A percentile compares a stretch with the other conserved stretches of the same genome.
phyloP scores from a whole-genome alignment of 1,140 invertebrate species.

The Drosophila saltans region DNA sequence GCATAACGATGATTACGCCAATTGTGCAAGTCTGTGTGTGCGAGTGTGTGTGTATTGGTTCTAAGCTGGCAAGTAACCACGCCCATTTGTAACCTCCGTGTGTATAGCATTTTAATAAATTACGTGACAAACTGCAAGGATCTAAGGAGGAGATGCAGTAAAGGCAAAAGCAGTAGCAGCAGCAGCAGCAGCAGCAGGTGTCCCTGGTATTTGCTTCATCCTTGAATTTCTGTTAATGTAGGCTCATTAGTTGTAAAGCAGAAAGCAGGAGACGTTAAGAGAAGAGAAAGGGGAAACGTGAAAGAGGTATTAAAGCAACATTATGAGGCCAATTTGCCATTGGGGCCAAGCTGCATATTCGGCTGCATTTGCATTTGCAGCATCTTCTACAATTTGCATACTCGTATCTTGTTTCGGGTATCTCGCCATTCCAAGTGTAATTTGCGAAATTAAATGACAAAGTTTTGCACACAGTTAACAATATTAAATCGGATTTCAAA shows the following conservation, averaged over 20 bases:
- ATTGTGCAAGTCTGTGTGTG: conserved; percentile 47
- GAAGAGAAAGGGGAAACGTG: neutral
- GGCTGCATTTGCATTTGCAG: conserved; percentile 17
- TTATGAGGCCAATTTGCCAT: conserved; percentile 52
- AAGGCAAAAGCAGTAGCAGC: conserved; percentile 3
- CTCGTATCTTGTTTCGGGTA: conserved; percentile 43
- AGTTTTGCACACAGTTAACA: conserved; percentile 80
- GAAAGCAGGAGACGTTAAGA: neutral
- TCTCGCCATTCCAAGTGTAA: conserved; percentile 42
- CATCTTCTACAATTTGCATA: conserved; percentile 65
- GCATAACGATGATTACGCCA: conserved; percentile 77
- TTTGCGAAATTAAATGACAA: conserved; percentile 74
- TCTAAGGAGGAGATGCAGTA: conserved; percentile 30
- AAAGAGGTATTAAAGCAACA: conserved; percentile 63
- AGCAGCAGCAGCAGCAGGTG: conserved; percentile 60
- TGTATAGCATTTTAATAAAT: conserved; percentile 79
- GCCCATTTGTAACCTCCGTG: conserved; percentile 20
- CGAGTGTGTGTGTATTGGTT: conserved; percentile 9
- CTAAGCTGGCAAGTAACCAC: conserved; percentile 14
- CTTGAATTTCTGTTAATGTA: conserved; percentile 74
- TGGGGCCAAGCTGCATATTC: conserved; percentile 14
- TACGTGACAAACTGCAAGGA: conserved; percentile 78
- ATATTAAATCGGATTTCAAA: conserved; percentile 81
- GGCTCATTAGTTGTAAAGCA: conserved; percentile 72
- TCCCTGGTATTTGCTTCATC: conserved; percentile 48